phyloP scores from a whole-genome alignment of 2,797 vertebrate species.

The Tauraco hartlaubi region DNA sequence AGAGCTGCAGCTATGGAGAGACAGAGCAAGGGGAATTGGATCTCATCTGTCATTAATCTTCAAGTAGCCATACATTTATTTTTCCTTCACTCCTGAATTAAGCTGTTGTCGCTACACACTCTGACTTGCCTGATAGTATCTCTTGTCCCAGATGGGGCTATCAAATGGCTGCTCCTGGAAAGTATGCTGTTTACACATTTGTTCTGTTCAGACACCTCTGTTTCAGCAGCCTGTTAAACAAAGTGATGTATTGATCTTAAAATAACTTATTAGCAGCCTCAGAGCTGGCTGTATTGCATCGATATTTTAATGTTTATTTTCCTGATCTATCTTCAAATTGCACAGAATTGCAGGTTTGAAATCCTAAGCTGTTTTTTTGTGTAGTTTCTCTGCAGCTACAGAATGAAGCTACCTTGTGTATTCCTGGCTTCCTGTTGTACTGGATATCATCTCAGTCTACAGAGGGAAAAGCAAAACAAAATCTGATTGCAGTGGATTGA shows the following conservation, averaged over 20 bases:
- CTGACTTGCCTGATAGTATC: not conserved
- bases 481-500: not conserved
- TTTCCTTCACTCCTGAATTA: not conserved
- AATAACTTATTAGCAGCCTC: not conserved
- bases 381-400: not conserved
- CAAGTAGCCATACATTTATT: not conserved
- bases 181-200: not conserved
- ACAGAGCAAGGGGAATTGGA: not conserved
- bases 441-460: not conserved
- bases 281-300: not conserved
- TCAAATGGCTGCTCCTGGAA: not conserved
- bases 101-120: not conserved
- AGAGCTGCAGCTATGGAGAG: not conserved
- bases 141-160: not conserved
- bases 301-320: conserved; percentile 24
- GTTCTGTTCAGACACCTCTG: not conserved
- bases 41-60: not conserved
- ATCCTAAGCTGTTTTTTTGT: not conserved
- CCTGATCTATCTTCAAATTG: not conserved
- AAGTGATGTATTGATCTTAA: conserved; percentile 6
- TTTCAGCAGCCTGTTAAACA: conserved; percentile 8
- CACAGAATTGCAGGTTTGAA: not conserved
- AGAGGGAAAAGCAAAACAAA: not conserved
- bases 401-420: not conserved
- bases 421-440: not conserved